These are phyloP conservation scores for Saguinus oedipus DNA, from an alignment of 2,797 vertebrate species.

Conservation along the genomic window DNA sequence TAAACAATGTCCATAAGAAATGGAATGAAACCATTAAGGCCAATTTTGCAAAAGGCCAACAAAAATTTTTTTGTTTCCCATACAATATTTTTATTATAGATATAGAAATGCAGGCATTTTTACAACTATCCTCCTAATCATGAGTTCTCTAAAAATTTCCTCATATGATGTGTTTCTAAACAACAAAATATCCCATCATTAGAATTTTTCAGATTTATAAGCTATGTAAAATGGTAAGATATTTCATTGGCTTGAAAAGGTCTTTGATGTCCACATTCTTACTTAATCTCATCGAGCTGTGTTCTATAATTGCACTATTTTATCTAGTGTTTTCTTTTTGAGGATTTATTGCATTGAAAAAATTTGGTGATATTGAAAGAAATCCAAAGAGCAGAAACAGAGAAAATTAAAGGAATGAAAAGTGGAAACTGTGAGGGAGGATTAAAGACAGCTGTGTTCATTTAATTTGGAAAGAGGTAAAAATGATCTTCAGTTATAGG, in stretches of 20 bases:
- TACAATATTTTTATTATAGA: neutral
- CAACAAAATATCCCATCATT: neutral
- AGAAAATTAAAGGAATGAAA: conserved; percentile 49
- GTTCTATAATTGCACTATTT: neutral
- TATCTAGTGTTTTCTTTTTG: neutral
- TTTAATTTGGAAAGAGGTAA: neutral
- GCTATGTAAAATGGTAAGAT: neutral
- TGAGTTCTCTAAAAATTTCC: neutral
- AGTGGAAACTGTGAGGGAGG: neutral
- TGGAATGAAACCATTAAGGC: neutral
- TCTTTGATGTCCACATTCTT: neutral
- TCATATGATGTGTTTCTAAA: neutral
- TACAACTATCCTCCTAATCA: neutral
- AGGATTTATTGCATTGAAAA: neutral
- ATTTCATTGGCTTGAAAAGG: neutral
- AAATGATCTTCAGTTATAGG: neutral
- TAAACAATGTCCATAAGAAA: neutral
- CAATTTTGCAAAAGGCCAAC: neutral
- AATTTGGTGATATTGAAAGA: neutral
- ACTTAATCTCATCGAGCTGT: neutral
- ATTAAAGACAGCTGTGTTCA: neutral
- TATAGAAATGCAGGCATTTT: neutral
- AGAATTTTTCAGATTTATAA: neutral
- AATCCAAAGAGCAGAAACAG: neutral
- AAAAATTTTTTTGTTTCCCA: neutral